Evolutionary conservation across 1,140 invertebrate species (phyloP).

Genomic region (Scylla paramamosain): DNA sequence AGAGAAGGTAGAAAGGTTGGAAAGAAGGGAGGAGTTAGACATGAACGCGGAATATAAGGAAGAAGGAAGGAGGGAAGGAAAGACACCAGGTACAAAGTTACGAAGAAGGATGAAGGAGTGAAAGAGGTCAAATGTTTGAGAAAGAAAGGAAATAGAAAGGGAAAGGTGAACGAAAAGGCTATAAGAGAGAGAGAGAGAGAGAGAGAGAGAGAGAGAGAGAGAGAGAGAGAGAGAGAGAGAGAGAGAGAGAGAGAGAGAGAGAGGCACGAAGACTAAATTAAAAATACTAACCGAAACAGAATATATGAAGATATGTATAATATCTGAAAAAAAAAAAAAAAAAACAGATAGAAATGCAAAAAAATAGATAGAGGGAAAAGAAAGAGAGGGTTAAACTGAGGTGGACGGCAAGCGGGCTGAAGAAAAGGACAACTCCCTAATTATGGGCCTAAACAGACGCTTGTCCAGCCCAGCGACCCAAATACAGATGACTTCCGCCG

Average conservation of each 20-base stretch:
- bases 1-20: not conserved
- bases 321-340: too few relatives aligned
- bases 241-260: not conserved
- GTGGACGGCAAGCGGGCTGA: not conserved
- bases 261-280: not conserved
- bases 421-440: not conserved
- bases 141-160: not conserved
- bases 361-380: not conserved
- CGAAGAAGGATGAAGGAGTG: too few relatives aligned
- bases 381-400: not conserved
- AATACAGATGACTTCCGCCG: slow-evolving; percentile 19
- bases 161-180: not conserved
- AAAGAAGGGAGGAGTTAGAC: not conserved
- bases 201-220: too few relatives aligned
- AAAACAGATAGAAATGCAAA: too few relatives aligned
- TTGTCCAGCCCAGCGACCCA: not conserved
- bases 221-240: not conserved
- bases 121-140: not conserved
- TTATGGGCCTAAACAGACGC: not conserved
- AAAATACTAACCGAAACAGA: not conserved
- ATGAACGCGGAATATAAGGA: too few relatives aligned
- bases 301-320: not conserved
- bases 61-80: not conserved
- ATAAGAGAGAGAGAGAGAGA: too few relatives aligned
- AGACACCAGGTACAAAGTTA: too few relatives aligned